Evolutionary conservation across 30 jellyfish, hydroid and myxozoan genomes (phyloP).

Genomic region (Clytia hemisphaerica): DNA sequence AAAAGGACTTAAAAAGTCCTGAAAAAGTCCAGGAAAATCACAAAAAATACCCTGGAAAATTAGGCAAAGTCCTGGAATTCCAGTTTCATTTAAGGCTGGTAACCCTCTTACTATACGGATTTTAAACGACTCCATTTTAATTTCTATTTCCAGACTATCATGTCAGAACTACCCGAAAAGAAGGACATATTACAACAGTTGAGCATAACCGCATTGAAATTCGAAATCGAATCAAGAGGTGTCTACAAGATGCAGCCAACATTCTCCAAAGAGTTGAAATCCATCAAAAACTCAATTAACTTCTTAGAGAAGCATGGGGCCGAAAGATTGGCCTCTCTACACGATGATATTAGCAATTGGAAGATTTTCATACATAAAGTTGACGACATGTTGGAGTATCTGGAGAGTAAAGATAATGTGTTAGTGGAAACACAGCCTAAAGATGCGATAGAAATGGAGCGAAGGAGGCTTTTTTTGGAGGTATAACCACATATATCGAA

Average conservation of each 20-base stretch:
- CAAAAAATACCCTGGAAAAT: no score
- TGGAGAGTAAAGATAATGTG: not conserved
- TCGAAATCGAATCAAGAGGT: constrained; percentile 6
- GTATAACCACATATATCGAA: not conserved
- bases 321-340: not conserved
- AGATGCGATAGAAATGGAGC: not conserved
- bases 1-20: no score
- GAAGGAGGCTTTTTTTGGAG: not conserved
- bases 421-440: not conserved
- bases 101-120: no score
- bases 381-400: constrained; percentile 2
- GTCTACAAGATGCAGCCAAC: not conserved
- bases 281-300: not conserved
- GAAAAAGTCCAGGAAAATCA: no score
- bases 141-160: not conserved
- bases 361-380: not conserved
- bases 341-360: constrained; percentile 5
- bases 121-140: no score
- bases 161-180: not conserved
- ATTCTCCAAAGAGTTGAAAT: not conserved
- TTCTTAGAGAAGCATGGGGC: not conserved
- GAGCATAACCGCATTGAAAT: not conserved
- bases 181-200: not conserved
- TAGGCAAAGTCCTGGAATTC: no score
- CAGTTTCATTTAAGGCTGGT: no score